These are phyloP conservation scores for Catamblyrhynchus diadema DNA, from an alignment of 2,797 vertebrate genomes.

Conservation along the genomic window DNA sequence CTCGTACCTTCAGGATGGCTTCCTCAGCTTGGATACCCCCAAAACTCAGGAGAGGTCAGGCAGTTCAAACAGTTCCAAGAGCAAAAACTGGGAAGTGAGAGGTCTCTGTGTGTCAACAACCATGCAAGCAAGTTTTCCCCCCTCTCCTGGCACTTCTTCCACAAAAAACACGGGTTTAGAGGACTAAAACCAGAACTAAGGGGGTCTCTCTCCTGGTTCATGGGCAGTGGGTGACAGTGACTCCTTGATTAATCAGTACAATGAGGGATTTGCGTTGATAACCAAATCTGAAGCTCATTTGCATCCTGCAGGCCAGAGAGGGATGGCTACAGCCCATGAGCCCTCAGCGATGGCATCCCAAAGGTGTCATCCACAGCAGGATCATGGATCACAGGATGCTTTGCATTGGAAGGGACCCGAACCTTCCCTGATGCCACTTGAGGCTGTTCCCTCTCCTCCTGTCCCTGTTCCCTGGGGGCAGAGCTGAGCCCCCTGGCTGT, in stretches of 20 bases:
- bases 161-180: neutral
- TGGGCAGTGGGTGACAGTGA: neutral
- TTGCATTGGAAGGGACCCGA: neutral
- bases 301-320: neutral
- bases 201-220: neutral
- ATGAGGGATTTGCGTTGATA: neutral
- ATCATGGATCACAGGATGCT: neutral
- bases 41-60: neutral
- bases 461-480: neutral
- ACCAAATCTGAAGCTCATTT: neutral
- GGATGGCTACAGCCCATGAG: neutral
- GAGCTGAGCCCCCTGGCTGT: neutral
- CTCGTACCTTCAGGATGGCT: neutral
- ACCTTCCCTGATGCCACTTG: neutral
- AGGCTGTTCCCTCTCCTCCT: accelerated
- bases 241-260: neutral
- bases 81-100: neutral
- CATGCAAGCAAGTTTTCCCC: accelerated
- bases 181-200: neutral
- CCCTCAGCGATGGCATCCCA: neutral
- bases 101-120: neutral
- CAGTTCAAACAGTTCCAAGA: neutral
- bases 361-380: neutral
- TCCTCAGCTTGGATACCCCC: neutral
- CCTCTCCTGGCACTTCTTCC: neutral